Percentiles rank a stretch among this genome's conserved stretches.
Conservation (phyloP, 2,888 invertebrate species). For the Sympetrum striolatum region DNA sequence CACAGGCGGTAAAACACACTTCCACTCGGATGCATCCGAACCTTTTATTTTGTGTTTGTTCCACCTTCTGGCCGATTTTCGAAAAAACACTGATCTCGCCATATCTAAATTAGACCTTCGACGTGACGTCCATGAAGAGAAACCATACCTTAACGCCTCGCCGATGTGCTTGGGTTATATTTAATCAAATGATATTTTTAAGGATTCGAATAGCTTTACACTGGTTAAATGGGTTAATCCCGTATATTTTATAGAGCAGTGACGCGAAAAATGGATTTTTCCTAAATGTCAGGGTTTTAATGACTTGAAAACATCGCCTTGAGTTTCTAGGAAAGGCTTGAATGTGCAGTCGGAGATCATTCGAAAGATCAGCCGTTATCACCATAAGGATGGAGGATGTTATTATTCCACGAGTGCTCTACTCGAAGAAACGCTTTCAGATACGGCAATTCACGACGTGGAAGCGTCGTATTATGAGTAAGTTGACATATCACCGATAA, state of each 20-base stretch:
- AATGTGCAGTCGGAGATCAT: too few species aligned
- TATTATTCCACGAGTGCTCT: too few species aligned
- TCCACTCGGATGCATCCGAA: slow-evolving; percentile 2
- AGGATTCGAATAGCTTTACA: background rate
- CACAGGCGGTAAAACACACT: slow-evolving; percentile 28
- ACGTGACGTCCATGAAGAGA: background rate
- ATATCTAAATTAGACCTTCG: background rate
- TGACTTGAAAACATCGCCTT: background rate
- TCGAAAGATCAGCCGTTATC: too few species aligned
- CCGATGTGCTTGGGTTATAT: background rate
- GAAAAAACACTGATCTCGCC: background rate
- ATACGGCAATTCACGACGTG: too few species aligned
- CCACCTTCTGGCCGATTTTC: background rate
- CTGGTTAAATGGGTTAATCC: background rate
- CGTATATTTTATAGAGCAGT: background rate
- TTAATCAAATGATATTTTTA: background rate
- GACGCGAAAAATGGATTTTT: background rate
- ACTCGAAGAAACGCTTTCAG: too few species aligned
- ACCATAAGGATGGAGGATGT: too few species aligned
- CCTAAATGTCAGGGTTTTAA: background rate
- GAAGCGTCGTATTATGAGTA: too few species aligned
- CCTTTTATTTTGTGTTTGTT: background rate
- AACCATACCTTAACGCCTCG: background rate
- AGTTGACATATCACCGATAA: too few species aligned
- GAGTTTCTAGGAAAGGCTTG: too few species aligned